Evolutionary conservation across 1,140 invertebrate genomes (phyloP).

Genomic region (Drosophila melanica): DNA sequence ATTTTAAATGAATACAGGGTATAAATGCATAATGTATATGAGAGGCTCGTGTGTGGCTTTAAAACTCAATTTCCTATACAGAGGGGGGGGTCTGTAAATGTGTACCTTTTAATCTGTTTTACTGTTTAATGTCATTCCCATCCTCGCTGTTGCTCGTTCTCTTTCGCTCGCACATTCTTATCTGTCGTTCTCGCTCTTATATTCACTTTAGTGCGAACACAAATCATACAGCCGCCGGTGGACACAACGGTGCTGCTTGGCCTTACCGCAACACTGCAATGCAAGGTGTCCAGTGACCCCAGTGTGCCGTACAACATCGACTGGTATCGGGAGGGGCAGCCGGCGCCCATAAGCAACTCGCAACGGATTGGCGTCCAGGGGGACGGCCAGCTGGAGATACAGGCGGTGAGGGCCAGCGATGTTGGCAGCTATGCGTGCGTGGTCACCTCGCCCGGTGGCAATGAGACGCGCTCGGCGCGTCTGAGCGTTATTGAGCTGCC

Average conservation of each 20-base stretch:
- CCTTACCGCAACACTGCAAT: constrained; percentile 94
- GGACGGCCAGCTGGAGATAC: constrained; percentile 92
- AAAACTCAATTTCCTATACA: constrained; percentile 58
- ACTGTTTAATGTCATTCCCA: constrained; percentile 54
- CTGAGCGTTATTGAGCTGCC: constrained; percentile 97
- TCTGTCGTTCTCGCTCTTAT: not conserved
- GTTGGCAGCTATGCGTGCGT: constrained; percentile 93
- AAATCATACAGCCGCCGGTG: constrained; percentile 95
- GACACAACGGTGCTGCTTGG: constrained; percentile 95
- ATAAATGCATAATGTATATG: not conserved
- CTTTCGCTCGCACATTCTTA: not conserved
- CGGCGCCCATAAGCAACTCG: constrained; percentile 84
- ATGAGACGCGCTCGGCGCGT: constrained; percentile 93
- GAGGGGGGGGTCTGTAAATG: not conserved
- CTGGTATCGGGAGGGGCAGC: constrained; percentile 95
- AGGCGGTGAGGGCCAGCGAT: constrained; percentile 91
- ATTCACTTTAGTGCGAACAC: constrained; percentile 90
- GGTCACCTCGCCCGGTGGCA: constrained; percentile 93
- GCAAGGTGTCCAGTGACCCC: constrained; percentile 96
- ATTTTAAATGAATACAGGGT: too few species aligned
- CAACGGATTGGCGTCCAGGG: constrained; percentile 89
- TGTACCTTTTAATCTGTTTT: constrained; percentile 61
- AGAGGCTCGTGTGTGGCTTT: constrained; percentile 28
- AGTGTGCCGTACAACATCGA: constrained; percentile 94
- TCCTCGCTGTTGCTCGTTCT: not conserved